Evolutionary conservation across 2,113 vertebrate genomes (phyloP), one percentile per base, ranked within the genome.

Genomic region (Cinclus mexicanus): DNA sequence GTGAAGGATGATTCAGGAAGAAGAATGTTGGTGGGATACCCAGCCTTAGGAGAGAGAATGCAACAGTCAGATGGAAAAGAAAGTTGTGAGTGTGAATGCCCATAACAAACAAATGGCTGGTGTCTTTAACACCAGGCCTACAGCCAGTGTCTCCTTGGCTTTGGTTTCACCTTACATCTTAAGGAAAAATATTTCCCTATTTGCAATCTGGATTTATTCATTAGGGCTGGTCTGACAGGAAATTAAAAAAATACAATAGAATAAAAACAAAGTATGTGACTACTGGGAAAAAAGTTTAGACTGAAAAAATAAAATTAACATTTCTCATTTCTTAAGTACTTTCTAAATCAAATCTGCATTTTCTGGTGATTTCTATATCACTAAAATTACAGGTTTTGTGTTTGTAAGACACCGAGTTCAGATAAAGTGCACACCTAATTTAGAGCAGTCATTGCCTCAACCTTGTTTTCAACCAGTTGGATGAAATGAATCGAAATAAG

Each of bases 401-500:
- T 39, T 74, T 49, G 14, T 37, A 60, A 77, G 52, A 44, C 16
- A 41, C 4, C 25, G 57, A 63, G 77, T 81, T 85, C 35, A 59
- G 37, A 46, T 16, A 9, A 76, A 57, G 17, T 1, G 12, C n/a
- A 67, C 68, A 14, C 31, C 31, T 50, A 7, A 59, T 60, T 69
- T 20, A 65, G 9, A 70, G 50, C 12, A 52, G 49, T 26, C 53
- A 25, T 33, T 39, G n/a, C 28, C 65, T 65, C 49, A 24, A 68
- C 53, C 95, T 83, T 94, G 68, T 77, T 89, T 92, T 83, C 79
- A 56, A 24, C 59, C 67, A 93, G n/a, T 53, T 98, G 98, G 91
- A 98, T 98, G 97, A 98, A 99, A 83, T 97, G 95, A 93, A 98
- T 98, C 78, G 98, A 98, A 97, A 95, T 84, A 11, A 98, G 98